Evolutionary conservation across 2,113 vertebrate genomes (phyloP), one percentile per base, ranked within the genome.

Genomic region (Sminthopsis crassicaudata): DNA sequence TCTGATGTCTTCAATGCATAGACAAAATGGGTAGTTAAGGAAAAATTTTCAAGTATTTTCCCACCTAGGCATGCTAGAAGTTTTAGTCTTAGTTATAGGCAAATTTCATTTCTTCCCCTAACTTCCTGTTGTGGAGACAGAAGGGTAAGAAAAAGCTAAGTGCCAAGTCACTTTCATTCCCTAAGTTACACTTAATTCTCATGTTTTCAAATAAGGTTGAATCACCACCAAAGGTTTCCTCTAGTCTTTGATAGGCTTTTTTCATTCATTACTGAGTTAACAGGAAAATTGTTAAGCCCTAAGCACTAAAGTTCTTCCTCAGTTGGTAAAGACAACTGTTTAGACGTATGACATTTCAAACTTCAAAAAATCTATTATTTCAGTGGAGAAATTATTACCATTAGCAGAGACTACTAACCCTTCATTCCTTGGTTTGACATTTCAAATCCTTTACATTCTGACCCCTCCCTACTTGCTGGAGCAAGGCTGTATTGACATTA

Each of bases 81-180:
- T 46, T 93, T 94, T 92, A 89, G 12, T 94, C 46, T 30, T 30
- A 76, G 94, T 27, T 94, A 36, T 24, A 91, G 60, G 51, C 84
- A 94, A 94, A 51, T 30, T 91, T 30, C 1, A 84, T 89, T 95
- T 92, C 67, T 53, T 92, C 36, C 14, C 93, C 46, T 36, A 92
- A 92, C 42, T 53, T 97, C 25, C 89, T 52, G 19, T 89, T 67
- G 14, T 46, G 7, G 94, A 94, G 36, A 67, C 54, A 96, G 84
- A 96, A 67, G 91, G 2, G 90, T 22, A 53, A 94, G 46, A 92
- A 96, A 96, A 96, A 55, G 8, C 30, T 76, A 76, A 30, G 60
- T n/a, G 14, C 60, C 12, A 76, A 76, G 60, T n/a, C 91, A 8
- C 53, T 90, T 22, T 76, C 23, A 89, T 46, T 91, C 46, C 89